phyloP scores from a whole-genome alignment of 2,888 invertebrate genomes.

The Bruchidius siliquastri region DNA sequence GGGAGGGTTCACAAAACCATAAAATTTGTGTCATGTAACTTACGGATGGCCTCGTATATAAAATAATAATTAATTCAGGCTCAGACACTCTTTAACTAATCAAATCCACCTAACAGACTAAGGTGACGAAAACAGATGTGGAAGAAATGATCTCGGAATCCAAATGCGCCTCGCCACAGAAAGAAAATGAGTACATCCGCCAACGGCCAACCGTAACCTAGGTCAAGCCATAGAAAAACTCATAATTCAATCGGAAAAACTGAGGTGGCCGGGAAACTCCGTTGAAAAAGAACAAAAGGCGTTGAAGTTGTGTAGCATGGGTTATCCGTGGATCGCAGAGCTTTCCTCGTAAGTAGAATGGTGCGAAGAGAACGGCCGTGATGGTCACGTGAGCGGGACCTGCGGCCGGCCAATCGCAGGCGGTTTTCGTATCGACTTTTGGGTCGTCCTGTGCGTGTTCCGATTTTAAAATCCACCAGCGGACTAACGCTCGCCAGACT shows the following conservation, averaged over 20 bases:
- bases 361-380: background rate
- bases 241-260: conserved; percentile 36
- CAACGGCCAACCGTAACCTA: conserved; percentile 24
- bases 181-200: background rate
- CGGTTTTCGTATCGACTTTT: conserved; percentile 33
- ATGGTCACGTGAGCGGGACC: conserved; percentile 7
- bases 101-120: too few species aligned
- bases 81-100: too few species aligned
- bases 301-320: conserved; percentile 10
- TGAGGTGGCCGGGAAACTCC: conserved; percentile 21
- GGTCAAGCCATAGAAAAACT: conserved; percentile 31
- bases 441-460: conserved; percentile 25
- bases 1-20: too few species aligned
- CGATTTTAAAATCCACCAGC: conserved; percentile 22
- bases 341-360: background rate
- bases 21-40: too few species aligned
- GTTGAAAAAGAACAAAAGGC: conserved; percentile 26
- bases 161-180: background rate
- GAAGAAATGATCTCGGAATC: background rate
- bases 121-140: too few species aligned
- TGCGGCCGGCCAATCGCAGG: conserved; percentile 19
- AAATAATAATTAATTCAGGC: too few species aligned
- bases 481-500: conserved; percentile 5
- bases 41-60: too few species aligned
- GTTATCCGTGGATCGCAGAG: background rate